Percentiles rank a stretch among this genome's conserved stretches.
Evolutionary conservation across 2,113 vertebrate genomes (phyloP).

Genomic region (Phylloscopus trochiloides): DNA sequence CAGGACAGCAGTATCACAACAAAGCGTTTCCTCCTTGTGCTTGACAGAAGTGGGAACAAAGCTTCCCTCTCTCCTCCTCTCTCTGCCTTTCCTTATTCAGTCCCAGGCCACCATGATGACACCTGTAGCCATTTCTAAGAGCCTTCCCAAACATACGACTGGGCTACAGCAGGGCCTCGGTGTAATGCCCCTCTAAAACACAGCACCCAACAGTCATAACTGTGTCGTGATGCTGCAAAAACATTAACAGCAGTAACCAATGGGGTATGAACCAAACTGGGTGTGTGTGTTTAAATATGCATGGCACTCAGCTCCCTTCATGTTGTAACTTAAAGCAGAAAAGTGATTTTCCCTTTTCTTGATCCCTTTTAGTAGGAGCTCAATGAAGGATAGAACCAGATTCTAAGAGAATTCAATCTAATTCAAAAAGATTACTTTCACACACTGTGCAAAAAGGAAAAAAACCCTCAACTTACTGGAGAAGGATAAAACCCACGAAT

Average conservation of each 20-base stretch:
- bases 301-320: not conserved
- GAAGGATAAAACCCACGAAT: conserved; percentile 24
- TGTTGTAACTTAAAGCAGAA: not conserved
- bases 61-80: not conserved
- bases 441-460: not conserved
- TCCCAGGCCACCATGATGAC: not conserved
- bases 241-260: not conserved
- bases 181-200: not conserved
- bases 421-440: not conserved
- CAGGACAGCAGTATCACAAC: not conserved
- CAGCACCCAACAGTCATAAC: not conserved
- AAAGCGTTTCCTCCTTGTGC: not conserved
- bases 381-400: not conserved
- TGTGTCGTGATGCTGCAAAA: not conserved
- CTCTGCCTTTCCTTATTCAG: not conserved
- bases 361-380: not conserved
- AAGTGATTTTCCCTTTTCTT: not conserved
- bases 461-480: not conserved
- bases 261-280: not conserved
- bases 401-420: not conserved
- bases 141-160: not conserved
- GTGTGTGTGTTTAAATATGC: not conserved
- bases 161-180: rapidly evolving
- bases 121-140: not conserved
- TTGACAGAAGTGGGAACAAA: not conserved